Evolutionary conservation across 2,888 invertebrate species (phyloP).

Genomic region (Netelia inedita): DNA sequence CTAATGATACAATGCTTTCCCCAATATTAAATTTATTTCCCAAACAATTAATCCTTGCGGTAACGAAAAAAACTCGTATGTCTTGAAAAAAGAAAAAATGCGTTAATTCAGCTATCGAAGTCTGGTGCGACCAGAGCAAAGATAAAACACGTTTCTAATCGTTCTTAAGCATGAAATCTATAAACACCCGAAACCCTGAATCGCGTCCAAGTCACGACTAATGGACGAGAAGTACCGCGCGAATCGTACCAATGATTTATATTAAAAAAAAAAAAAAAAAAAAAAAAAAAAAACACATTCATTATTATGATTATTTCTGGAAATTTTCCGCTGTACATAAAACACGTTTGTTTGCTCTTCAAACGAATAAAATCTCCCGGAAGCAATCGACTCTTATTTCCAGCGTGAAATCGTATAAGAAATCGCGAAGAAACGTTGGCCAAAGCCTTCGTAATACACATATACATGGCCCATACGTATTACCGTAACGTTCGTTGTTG

Average conservation of each 20-base stretch:
- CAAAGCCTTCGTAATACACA: constrained; percentile 25
- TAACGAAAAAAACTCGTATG: background rate
- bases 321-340: background rate
- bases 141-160: constrained; percentile 4
- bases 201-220: background rate
- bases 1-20: background rate
- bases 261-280: too few species aligned
- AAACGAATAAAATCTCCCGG: constrained; percentile 25
- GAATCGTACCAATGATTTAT: background rate
- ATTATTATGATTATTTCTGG: background rate
- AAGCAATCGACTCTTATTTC: constrained; percentile 56
- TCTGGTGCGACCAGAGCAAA: background rate
- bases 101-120: too few species aligned
- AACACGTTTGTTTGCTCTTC: background rate
- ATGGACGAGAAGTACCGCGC: constrained; percentile 1
- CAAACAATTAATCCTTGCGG: background rate
- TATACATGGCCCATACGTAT: background rate
- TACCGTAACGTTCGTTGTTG: background rate
- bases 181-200: constrained; percentile 25
- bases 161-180: constrained; percentile 36
- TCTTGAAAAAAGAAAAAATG: background rate
- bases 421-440: constrained; percentile 39
- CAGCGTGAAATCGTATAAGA: constrained; percentile 56
- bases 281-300: background rate
- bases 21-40: background rate